phyloP scores from a whole-genome alignment of 1,140 invertebrate genomes.

The Ooceraea biroi region DNA sequence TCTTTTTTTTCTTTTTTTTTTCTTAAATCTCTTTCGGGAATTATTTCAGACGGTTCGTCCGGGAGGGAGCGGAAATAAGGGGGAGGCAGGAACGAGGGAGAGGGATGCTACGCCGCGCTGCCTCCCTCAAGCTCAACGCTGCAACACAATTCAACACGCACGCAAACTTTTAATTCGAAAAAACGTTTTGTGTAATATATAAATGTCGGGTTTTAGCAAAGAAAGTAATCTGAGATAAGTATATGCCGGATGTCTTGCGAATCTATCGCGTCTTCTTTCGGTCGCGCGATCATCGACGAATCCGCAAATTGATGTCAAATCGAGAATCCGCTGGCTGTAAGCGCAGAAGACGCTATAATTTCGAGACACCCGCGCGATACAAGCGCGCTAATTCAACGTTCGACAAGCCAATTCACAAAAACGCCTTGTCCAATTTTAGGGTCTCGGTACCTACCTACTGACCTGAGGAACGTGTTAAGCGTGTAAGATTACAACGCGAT shows the following conservation, averaged over 20 bases:
- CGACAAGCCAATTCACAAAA: constrained; percentile 59
- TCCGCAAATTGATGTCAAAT: constrained; percentile 55
- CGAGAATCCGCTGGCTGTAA: constrained; percentile 37
- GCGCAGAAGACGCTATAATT: constrained; percentile 11
- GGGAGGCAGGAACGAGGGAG: constrained; percentile 72
- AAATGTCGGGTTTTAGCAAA: constrained; percentile 53
- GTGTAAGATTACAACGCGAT: constrained; percentile 62
- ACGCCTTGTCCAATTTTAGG: constrained; percentile 51
- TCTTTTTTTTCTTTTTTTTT: constrained; percentile 56
- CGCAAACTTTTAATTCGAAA: constrained; percentile 83
- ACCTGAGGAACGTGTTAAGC: constrained; percentile 66
- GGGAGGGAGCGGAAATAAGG: constrained; percentile 61
- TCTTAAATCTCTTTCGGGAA: constrained; percentile 74
- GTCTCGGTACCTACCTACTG: constrained; percentile 64
- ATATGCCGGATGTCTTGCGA: constrained; percentile 3
- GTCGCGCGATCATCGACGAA: constrained; percentile 48
- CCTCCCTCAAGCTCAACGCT: constrained; percentile 87
- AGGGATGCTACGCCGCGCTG: constrained; percentile 85
- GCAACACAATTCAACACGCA: constrained; percentile 86
- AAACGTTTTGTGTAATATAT: constrained; percentile 25
- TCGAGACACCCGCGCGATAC: constrained; percentile 1
- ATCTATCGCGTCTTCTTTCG: background rate
- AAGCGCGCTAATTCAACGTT: constrained; percentile 45
- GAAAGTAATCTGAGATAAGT: constrained; percentile 40
- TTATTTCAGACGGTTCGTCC: constrained; percentile 75